Base-by-base conservation (phyloP, 2,888 invertebrate genomes). In the Campoletis raptor region DNA sequence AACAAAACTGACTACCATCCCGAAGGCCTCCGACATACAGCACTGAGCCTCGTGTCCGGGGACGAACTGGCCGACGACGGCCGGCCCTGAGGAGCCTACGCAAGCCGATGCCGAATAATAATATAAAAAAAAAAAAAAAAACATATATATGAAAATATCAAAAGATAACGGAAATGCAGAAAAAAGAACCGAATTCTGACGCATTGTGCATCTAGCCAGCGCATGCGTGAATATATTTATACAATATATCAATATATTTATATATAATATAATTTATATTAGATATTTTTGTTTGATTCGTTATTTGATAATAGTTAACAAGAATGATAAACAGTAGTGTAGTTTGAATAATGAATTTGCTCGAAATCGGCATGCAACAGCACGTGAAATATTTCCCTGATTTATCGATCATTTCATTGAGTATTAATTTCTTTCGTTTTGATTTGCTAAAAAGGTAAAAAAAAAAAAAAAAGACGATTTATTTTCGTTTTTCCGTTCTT, bases 1-100 rank as follows among this genome's bases (percentile, higher is more conserved):
- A 76, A 70, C 81, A 85, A 79, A 81, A 88, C 85, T 85, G 89
- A 89, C 87, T 77, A 86, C 85, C 67, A 90, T 83, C 91, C 92
- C 91, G 90, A 91, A 88, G 90, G 93, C 93, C 93, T 94, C 94
- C 93, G 92, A 93, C 91, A 94, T 92, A 94, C 92, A 95, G 94
- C 95, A 95, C 95, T 94, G 92, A 94, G 93, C 93, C 94, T 94
- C 95, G 95, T 95, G 95, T 94, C 94, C 94, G 94, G 94, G 95
- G 94, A 94, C 93, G 93, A 86, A 86, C 92, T 92, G 92, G 93
- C 92, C 92, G 91, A 93, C 92, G 92, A 93, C 93, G 93, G 93
- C 92, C 93, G 90, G 91, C 93, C 94, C 93, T 93, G 93, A 92
- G 93, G 94, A 93, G 94, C 93, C 91, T 92, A 89, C 90, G 89